Evolutionary conservation across 37 sponge, comb jelly and placozoan species (phyloP).

Genomic region (Halichondria panicea): DNA sequence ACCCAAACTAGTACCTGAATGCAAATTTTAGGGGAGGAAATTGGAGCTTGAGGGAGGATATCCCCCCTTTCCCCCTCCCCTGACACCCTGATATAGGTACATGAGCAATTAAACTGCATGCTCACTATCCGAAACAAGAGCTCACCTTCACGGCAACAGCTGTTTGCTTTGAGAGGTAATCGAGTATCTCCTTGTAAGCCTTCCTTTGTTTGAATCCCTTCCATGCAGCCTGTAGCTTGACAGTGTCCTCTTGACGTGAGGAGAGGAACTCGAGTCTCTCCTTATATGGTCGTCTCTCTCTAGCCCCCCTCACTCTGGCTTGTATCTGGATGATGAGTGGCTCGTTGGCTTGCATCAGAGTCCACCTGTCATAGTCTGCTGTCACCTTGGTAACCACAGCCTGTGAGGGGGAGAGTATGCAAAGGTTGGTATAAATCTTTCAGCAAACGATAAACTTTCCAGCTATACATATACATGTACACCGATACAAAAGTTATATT

Average conservation of each 20-base stretch:
- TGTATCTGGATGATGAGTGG: slow-evolving; percentile 84
- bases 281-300: slow-evolving; percentile 62
- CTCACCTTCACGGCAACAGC: slow-evolving; percentile 70
- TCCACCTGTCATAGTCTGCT: slow-evolving; percentile 90
- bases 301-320: slow-evolving; percentile 70
- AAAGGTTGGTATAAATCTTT: not conserved
- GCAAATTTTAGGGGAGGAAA: too few species aligned
- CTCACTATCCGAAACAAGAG: too few species aligned
- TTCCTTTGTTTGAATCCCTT: slow-evolving; percentile 68
- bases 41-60: too few species aligned
- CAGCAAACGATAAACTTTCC: not conserved
- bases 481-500: not conserved
- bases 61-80: too few species aligned
- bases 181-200: slow-evolving; percentile 72
- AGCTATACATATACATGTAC: too few species aligned
- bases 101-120: too few species aligned
- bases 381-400: slow-evolving; percentile 86
- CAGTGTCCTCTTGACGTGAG: slow-evolving; percentile 49
- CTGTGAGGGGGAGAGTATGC: slow-evolving; percentile 7
- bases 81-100: too few species aligned
- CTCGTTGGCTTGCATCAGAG: slow-evolving; percentile 88
- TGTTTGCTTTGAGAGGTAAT: slow-evolving; percentile 68
- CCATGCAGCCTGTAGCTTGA: slow-evolving; percentile 69
- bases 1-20: too few species aligned
- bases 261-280: slow-evolving; percentile 69